Percentiles rank a stretch among this genome's conserved stretches.
Conservation (phyloP, 2,797 vertebrate genomes). For the Phataginus tetradactyla region DNA sequence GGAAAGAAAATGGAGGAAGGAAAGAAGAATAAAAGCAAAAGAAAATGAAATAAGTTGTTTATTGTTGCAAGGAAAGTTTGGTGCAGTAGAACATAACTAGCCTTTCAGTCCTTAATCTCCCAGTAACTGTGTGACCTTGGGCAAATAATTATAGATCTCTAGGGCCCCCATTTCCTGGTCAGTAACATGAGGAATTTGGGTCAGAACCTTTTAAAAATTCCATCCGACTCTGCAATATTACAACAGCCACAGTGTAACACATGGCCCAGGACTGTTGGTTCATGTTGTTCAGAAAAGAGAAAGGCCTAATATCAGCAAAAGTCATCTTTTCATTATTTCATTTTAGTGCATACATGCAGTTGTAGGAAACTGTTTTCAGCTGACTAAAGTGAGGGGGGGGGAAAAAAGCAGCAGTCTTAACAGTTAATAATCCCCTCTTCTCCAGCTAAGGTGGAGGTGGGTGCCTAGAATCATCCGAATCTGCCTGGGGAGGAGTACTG, state of each 20-base stretch:
- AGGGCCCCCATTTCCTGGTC: background rate
- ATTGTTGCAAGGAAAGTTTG: background rate
- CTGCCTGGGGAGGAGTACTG: no score
- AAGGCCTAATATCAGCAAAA: background rate
- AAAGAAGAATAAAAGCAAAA: no score
- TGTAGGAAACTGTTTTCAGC: background rate
- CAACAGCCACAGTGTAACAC: background rate
- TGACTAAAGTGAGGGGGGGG: background rate
- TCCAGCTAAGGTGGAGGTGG: background rate
- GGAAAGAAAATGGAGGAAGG: accelerated
- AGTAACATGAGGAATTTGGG: background rate
- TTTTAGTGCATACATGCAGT: background rate
- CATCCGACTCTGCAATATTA: background rate
- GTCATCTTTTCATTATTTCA: background rate
- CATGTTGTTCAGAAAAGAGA: background rate
- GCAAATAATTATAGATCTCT: background rate
- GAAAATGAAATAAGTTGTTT: background rate
- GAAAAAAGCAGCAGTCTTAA: no score
- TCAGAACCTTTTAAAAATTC: background rate
- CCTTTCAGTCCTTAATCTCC: background rate
- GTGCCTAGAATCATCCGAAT: background rate
- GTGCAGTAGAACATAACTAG: background rate
- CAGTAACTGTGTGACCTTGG: background rate
- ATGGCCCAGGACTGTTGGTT: background rate
- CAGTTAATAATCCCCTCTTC: background rate